Percentiles rank a stretch among this genome's conserved stretches.
These are phyloP conservation scores for Coptotermes formosanus DNA, from an alignment of 1,140 invertebrate species.

Conservation along the genomic window DNA sequence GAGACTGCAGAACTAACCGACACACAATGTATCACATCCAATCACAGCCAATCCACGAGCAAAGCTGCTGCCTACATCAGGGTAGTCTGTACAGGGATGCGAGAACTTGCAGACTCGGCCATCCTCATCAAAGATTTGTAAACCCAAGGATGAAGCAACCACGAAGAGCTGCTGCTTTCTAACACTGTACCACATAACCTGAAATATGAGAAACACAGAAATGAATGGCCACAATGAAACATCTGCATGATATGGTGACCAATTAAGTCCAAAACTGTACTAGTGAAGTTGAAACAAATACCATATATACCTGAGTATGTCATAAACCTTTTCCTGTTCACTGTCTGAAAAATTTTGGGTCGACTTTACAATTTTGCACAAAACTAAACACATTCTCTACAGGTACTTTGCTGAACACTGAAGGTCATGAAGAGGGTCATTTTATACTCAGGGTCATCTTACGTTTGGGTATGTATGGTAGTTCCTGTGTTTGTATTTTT, in stretches of 20 bases:
- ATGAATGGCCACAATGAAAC: neutral
- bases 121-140: constrained; percentile 41
- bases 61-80: constrained; percentile 30
- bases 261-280: too few species aligned
- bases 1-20: constrained; percentile 34
- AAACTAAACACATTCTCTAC: too few species aligned
- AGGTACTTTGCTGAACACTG: too few species aligned
- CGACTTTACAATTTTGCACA: too few species aligned
- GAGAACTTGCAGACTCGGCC: constrained; percentile 32
- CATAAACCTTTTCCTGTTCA: too few species aligned
- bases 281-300: too few species aligned
- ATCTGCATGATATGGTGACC: neutral
- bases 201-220: neutral
- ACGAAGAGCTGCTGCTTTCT: constrained; percentile 38
- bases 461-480: too few species aligned
- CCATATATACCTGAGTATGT: too few species aligned
- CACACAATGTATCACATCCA: constrained; percentile 37
- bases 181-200: constrained; percentile 42
- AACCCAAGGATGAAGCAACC: constrained; percentile 39
- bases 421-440: too few species aligned
- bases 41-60: constrained; percentile 38
- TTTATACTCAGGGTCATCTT: too few species aligned
- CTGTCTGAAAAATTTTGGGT: too few species aligned
- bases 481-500: too few species aligned
- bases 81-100: neutral